Base-by-base conservation (phyloP, 2,888 invertebrate genomes). In the Eugnorisma glareosa region DNA sequence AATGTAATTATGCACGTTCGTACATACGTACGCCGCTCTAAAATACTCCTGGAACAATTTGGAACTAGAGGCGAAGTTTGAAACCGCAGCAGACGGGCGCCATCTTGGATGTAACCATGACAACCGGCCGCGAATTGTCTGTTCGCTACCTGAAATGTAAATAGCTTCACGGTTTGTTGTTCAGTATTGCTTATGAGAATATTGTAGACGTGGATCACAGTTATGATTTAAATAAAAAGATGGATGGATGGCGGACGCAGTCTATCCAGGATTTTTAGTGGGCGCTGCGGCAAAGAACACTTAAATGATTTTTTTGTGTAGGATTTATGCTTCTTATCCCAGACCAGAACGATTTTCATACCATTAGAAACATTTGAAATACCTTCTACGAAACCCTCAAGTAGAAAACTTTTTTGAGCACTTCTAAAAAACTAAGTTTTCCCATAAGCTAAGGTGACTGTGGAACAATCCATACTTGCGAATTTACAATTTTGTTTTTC, bases 11-110 rank as follows among this genome's bases (percentile, higher is more conserved):
- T 95, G 94, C 95, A 95, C 94, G 92, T 92, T 93, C 93, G 92
- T 94, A 94, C 94, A 94, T 94, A 94, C 93, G 92, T 87, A 89
- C 89, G 87, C 91, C 91, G 94, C 94, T 94, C 96, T 95, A 94
- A 94, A 96, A 95, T 94, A 95, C 95, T 86, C 89, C 88, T 84
- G 91, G 93, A 96, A 96, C 96, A 96, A 96, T 96, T 96, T 96
- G 95, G 95, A 95, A 96, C 95, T 96, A 94, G 94, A 95, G 92
- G 92, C 94, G 93, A 95, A 96, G 94, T 95, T 96, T 93, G 94
- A 92, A 95, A 96, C 96, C 96, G 93, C 96, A 95, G 94, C 94
- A 95, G 95, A 94, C 95, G 94, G 88, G 94, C 93, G 95, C 96
- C 96, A 96, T 96, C 93, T 96, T 96, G 95, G 91, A 21, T 92